Evolutionary conservation across 1,140 invertebrate genomes (phyloP).

Genomic region (Drosophila navojoa): DNA sequence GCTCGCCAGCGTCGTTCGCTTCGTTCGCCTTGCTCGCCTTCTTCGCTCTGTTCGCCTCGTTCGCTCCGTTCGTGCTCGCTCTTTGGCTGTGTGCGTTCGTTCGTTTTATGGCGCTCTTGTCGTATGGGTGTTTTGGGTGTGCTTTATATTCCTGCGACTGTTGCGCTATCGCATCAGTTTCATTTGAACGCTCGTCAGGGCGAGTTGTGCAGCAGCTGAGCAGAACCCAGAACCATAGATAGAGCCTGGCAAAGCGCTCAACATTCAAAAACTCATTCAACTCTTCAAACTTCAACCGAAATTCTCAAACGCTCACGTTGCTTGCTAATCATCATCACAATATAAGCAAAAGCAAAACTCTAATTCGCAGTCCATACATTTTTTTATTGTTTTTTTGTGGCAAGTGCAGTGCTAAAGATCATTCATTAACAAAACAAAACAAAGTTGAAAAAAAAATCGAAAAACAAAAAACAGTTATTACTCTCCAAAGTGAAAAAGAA

Average conservation of each 20-base stretch:
- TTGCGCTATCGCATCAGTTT: slow-evolving; percentile 64
- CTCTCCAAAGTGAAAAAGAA: background rate
- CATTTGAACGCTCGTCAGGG: slow-evolving; percentile 61
- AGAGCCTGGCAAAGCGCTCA: slow-evolving; percentile 5
- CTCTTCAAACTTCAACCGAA: slow-evolving; percentile 8
- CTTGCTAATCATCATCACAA: slow-evolving; percentile 1
- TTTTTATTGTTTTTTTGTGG: slow-evolving; percentile 40
- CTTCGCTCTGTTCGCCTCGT: background rate
- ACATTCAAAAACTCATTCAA: slow-evolving; percentile 21
- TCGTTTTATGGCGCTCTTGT: slow-evolving; percentile 39
- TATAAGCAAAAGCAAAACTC: slow-evolving; percentile 23
- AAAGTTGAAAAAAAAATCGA: background rate
- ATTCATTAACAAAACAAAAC: slow-evolving; percentile 3
- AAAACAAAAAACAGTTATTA: no score
- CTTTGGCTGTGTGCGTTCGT: slow-evolving; percentile 7
- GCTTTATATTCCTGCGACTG: slow-evolving; percentile 66
- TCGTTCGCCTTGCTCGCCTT: slow-evolving; percentile 8
- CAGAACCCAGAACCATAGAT: background rate
- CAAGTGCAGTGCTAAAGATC: slow-evolving; percentile 41
- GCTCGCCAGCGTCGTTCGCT: background rate
- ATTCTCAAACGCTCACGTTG: slow-evolving; percentile 27
- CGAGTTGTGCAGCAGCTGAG: slow-evolving; percentile 59
- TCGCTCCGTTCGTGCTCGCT: slow-evolving; percentile 21
- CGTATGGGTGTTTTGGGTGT: slow-evolving; percentile 1
- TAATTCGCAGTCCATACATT: slow-evolving; percentile 12